Conservation (phyloP, 2,797 vertebrate genomes). For the Sarcoramphus papa region DNA sequence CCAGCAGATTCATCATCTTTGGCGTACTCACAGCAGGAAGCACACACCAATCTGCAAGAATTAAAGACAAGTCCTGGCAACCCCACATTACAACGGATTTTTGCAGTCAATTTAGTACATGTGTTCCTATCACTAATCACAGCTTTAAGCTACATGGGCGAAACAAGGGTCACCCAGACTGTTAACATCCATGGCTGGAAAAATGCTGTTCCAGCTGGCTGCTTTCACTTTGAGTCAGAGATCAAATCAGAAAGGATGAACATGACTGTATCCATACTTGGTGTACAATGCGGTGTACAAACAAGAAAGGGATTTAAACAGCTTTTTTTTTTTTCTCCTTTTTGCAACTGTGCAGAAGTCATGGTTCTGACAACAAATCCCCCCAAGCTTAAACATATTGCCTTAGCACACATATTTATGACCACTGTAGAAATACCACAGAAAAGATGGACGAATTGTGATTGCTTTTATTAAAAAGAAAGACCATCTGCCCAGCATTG, state of each 20-base stretch:
- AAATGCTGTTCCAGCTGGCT: not conserved
- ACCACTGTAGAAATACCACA: not conserved
- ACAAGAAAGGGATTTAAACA: not conserved
- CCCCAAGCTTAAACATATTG: not conserved
- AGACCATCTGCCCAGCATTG: not conserved
- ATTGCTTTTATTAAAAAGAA: not conserved
- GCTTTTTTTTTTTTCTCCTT: not conserved
- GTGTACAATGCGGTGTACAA: not conserved
- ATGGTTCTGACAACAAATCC: not conserved
- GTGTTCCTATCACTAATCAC: slow-evolving; percentile 15
- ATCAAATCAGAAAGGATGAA: not conserved
- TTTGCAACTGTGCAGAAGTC: not conserved
- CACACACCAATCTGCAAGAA: not conserved
- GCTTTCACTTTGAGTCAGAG: slow-evolving; percentile 14
- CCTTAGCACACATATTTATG: not conserved
- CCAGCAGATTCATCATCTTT: not conserved
- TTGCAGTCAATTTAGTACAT: not conserved
- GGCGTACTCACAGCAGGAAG: not conserved
- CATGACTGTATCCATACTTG: not conserved
- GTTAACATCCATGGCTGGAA: not conserved
- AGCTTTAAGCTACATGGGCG: slow-evolving; percentile 1
- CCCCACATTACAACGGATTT: not conserved
- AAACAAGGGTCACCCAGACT: slow-evolving; percentile 2
- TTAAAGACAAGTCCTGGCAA: slow-evolving; percentile 1
- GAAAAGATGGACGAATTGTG: not conserved